Evolutionary conservation across 2,113 vertebrate genomes (phyloP).

Genomic region (Alethe castanea): DNA sequence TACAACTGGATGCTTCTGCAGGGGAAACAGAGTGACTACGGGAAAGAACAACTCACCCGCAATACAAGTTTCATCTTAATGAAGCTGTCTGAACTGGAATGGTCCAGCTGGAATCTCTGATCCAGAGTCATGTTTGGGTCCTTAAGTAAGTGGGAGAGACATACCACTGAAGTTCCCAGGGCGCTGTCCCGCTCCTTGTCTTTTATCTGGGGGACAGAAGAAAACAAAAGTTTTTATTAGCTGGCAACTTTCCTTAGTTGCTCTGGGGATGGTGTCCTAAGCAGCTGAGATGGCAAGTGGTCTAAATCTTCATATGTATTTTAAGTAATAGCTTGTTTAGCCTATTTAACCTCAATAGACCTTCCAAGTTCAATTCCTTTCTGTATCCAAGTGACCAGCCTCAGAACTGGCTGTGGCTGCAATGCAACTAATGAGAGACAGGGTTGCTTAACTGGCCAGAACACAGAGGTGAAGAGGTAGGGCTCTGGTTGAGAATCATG

Average conservation of each 20-base stretch:
- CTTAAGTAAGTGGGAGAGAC: constrained; percentile 79
- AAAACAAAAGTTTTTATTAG: neutral
- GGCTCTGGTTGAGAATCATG: neutral
- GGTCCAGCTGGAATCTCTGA: constrained; percentile 84
- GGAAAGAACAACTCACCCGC: constrained; percentile 72
- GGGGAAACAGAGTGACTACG: fast-evolving
- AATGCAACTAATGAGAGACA: neutral
- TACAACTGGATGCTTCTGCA: neutral
- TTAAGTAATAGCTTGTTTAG: neutral
- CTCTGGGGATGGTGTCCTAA: neutral
- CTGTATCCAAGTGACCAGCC: neutral
- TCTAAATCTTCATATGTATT: neutral
- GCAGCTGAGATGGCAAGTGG: neutral
- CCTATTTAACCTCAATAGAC: neutral
- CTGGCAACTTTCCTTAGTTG: neutral
- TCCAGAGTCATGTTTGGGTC: constrained; percentile 80
- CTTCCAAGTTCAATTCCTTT: neutral
- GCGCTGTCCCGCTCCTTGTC: constrained; percentile 80
- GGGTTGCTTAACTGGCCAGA: neutral
- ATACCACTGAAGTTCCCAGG: constrained; percentile 81
- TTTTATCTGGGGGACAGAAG: constrained; percentile 75
- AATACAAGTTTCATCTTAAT: constrained; percentile 90
- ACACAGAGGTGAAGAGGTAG: neutral
- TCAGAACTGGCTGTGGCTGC: neutral
- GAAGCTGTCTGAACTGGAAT: constrained; percentile 87